phyloP scores from a whole-genome alignment of 2,888 invertebrate species.

The Pemphredon lugubris region DNA sequence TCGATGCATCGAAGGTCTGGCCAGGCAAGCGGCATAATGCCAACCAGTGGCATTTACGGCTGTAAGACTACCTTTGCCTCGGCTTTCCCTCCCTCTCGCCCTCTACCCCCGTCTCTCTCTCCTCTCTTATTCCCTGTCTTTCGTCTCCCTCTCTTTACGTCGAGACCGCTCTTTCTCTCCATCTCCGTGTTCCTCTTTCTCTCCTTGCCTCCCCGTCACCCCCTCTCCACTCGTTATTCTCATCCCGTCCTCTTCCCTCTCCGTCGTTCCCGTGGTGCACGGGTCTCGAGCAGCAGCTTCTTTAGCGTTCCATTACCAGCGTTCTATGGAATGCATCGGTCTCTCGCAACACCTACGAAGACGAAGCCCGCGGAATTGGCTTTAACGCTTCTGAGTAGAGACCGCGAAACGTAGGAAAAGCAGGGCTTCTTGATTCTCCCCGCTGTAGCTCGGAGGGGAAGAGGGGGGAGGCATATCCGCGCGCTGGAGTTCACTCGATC shows the following conservation, averaged over 20 bases:
- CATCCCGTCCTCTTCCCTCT: conserved; percentile 25
- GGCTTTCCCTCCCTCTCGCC: conserved; percentile 42
- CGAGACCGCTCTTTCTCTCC: conserved; percentile 9
- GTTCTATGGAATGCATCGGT: conserved; percentile 66
- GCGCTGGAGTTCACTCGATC: too few relatives aligned
- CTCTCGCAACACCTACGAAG: conserved; percentile 65
- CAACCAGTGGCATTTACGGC: conserved; percentile 80
- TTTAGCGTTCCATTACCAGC: conserved; percentile 73
- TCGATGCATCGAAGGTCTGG: conserved; percentile 77
- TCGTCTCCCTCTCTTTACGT: conserved; percentile 15
- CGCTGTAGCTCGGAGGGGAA: too few relatives aligned
- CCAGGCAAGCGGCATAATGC: conserved; percentile 76
- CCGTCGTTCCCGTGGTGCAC: conserved; percentile 41
- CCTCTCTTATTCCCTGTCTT: conserved; percentile 17
- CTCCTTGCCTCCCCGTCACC: conserved; percentile 21
- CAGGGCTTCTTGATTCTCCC: too few relatives aligned
- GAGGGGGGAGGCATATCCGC: too few relatives aligned
- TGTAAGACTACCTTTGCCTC: conserved; percentile 76
- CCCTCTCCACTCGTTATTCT: conserved; percentile 37
- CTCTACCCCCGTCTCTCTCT: conserved; percentile 30
- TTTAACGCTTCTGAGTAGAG: too few relatives aligned
- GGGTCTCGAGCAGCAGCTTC: conserved; percentile 64
- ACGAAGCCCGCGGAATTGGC: conserved; percentile 27
- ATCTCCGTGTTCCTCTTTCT: conserved; percentile 23
- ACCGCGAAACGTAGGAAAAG: too few relatives aligned